Evolutionary conservation across 1,140 invertebrate species (phyloP).

Genomic region (Ostrea edulis): DNA sequence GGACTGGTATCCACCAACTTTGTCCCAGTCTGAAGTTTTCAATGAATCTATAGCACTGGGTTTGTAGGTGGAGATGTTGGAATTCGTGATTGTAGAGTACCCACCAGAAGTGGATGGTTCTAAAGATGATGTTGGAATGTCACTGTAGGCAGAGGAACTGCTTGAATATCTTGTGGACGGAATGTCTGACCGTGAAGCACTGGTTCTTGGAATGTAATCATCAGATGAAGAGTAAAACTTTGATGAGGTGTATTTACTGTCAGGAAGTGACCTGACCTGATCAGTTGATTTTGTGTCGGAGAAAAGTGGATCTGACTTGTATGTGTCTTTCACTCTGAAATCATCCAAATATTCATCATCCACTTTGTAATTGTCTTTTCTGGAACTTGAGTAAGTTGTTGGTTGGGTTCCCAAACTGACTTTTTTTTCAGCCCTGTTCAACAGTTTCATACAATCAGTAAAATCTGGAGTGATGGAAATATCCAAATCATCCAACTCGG

Average conservation of each 20-base stretch:
- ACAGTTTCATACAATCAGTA: constrained; percentile 76
- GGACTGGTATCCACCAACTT: neutral
- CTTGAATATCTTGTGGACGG: constrained; percentile 41
- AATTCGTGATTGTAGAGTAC: neutral
- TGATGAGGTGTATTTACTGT: constrained; percentile 44
- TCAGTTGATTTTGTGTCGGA: constrained; percentile 1
- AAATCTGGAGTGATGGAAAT: constrained; percentile 76
- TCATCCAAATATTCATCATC: constrained; percentile 27
- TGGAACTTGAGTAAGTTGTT: neutral
- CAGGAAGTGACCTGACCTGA: constrained; percentile 25
- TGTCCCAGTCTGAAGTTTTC: constrained; percentile 31
- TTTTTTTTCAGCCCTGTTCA: constrained; percentile 77
- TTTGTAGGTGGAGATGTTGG: constrained; percentile 10
- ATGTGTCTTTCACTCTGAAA: constrained; percentile 28
- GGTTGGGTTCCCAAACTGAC: constrained; percentile 57
- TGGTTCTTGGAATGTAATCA: constrained; percentile 17
- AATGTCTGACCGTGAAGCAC: constrained; percentile 13
- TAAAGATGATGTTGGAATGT: constrained; percentile 41
- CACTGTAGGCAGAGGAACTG: neutral
- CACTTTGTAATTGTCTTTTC: constrained; percentile 20
- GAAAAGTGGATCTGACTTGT: constrained; percentile 26
- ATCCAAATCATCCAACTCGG: constrained; percentile 71
- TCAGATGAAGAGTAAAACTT: constrained; percentile 36
- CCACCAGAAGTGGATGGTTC: constrained; percentile 8
- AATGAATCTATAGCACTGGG: constrained; percentile 23